Base-by-base conservation (phyloP, 2,797 vertebrate genomes). In the Coluber constrictor region DNA sequence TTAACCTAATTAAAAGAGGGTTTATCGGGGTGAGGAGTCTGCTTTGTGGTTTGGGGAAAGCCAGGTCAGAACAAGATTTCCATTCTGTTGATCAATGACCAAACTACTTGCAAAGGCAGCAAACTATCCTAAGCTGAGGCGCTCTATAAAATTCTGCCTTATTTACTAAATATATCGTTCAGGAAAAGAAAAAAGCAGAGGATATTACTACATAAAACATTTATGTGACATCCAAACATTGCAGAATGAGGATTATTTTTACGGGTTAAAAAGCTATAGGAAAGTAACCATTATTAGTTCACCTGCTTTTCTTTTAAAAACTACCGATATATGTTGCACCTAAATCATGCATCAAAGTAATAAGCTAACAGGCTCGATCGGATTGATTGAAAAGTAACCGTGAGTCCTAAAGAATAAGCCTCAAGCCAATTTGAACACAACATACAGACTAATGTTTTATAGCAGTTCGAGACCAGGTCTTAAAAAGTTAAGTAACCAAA, bases 381-480 rank as follows among this genome's bases (percentile, higher is more conserved):
- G 51, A 94, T 89, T 93, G 55, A 87, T 90, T 93, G 55, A 89
- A 95, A 92, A 87, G 51, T 87, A 61, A 32, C 79, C 87, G 93
- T n/a, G n/a, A 91, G 56, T 47, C 94, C 87, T 90, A 20, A 95
- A 95, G 91, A 87, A 79, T 91, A 8, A 59, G 57, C 0, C 9
- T 27, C 51, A 70, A 70, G 66, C 66, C 32, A 32, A 70, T 87
- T 4, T 55, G 54, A 87, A 87, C 23, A 55, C 86, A n/a, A 54
- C 55, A 16, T 29, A 54, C 5, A 1, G 54, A 70, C 6, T 16
- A 56, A 18, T 56, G 27, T 87, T 87, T 87, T 29, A 56, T 87
- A 12, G 29, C 25, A 87, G 66, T 32, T n/a, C 13, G 15, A 70
- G n/a, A 18, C n/a, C n/a, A 32, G 66, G n/a, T 32, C 6, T 7